phyloP scores from a whole-genome alignment of 2,888 invertebrate species.

The Perdita meconis region DNA sequence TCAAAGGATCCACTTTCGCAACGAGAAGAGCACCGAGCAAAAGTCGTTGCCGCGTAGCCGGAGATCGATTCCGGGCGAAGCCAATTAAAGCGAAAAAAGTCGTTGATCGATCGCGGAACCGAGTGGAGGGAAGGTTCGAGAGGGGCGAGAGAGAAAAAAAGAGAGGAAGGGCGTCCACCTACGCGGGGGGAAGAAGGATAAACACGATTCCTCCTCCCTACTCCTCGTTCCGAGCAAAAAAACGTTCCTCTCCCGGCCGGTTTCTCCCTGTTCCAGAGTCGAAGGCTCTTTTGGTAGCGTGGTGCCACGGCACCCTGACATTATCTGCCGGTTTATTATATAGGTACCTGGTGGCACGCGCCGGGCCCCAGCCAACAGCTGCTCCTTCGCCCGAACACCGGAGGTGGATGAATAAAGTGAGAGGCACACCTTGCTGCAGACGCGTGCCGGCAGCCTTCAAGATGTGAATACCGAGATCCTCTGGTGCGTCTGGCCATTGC shows the following conservation, averaged over 20 bases:
- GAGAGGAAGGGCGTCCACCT: constrained; percentile 14
- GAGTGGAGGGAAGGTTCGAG: background rate
- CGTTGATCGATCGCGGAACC: constrained; percentile 41
- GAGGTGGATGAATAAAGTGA: constrained; percentile 76
- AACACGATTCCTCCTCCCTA: constrained; percentile 63
- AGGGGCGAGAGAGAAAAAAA: background rate
- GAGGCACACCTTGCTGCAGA: constrained; percentile 79
- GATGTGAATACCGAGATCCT: constrained; percentile 78
- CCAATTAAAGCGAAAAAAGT: constrained; percentile 49
- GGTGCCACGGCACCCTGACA: constrained; percentile 79
- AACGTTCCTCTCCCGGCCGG: constrained; percentile 49
- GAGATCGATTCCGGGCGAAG: constrained; percentile 50
- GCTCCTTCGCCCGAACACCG: constrained; percentile 73
- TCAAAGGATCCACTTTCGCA: constrained; percentile 7
- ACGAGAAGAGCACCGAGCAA: constrained; percentile 6
- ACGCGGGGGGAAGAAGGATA: constrained; percentile 41
- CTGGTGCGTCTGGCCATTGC: constrained; percentile 73
- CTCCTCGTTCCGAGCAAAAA: constrained; percentile 30
- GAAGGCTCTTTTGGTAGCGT: constrained; percentile 70
- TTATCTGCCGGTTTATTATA: constrained; percentile 81
- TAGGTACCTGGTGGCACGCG: constrained; percentile 84
- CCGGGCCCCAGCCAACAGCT: constrained; percentile 81
- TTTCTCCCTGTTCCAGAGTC: constrained; percentile 32
- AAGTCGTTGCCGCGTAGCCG: background rate
- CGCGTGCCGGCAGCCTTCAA: constrained; percentile 79